Evolutionary conservation across 2,113 vertebrate species (phyloP).

Genomic region (Cricetomys ansorgei): DNA sequence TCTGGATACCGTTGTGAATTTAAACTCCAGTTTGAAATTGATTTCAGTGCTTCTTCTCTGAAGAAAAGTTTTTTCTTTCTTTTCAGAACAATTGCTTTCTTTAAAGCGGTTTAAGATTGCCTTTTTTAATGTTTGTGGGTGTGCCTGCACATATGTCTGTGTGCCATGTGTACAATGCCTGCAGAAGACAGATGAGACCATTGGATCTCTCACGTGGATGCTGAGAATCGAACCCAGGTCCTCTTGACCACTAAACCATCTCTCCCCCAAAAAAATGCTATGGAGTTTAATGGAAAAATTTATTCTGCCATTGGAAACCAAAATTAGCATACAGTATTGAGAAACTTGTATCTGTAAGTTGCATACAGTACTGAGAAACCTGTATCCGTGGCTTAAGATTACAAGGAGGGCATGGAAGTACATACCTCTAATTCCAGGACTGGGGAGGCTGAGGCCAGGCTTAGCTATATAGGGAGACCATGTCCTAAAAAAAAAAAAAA

Average conservation of each 20-base stretch:
- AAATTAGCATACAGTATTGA: constrained; percentile 47
- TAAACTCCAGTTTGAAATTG: background rate
- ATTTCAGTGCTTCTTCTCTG: background rate
- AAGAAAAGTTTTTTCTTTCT: constrained; percentile 36
- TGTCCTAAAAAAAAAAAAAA: background rate
- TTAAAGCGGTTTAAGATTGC: background rate
- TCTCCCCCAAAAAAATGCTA: background rate
- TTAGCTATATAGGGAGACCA: background rate
- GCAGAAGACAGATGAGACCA: background rate
- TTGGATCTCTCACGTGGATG: background rate
- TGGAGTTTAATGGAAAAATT: constrained; percentile 25
- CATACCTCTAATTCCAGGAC: background rate
- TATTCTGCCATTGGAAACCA: constrained; percentile 18
- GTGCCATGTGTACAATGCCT: background rate
- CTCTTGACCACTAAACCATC: background rate
- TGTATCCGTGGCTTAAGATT: constrained; percentile 2
- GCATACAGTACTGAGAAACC: too few species aligned
- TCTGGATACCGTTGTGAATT: constrained; percentile 20
- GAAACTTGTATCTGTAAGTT: too few species aligned
- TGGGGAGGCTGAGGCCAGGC: background rate
- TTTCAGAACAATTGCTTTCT: constrained; percentile 18
- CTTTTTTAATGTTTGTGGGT: background rate
- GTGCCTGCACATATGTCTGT: background rate
- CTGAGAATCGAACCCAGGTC: background rate
- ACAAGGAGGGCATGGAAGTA: background rate